phyloP scores from a whole-genome alignment of 1,140 invertebrate species.

The Onthophagus taurus region DNA sequence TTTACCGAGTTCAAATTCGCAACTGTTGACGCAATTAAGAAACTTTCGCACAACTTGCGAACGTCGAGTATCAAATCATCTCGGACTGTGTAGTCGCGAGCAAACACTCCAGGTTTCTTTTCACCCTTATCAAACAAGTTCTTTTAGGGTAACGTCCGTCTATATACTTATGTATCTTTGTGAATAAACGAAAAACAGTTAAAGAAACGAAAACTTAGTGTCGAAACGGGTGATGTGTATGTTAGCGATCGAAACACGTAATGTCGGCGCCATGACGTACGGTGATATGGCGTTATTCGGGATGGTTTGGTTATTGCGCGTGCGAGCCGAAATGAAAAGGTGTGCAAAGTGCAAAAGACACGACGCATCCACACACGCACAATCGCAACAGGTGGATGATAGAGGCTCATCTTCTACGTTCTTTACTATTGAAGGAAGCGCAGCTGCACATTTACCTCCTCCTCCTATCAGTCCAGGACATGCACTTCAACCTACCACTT shows the following conservation, averaged over 20 bases:
- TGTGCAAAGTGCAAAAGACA: conserved; percentile 58
- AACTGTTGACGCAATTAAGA: too few species aligned
- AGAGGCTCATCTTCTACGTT: conserved; percentile 38
- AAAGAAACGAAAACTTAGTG: too few species aligned
- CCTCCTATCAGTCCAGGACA: conserved; percentile 14
- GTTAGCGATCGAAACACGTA: conserved; percentile 7
- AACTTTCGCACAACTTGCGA: too few species aligned
- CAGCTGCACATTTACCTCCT: conserved; percentile 17
- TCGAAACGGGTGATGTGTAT: conserved; percentile 10
- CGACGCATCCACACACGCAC: conserved; percentile 31
- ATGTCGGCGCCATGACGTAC: conserved; percentile 26
- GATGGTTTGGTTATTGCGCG: conserved; percentile 70
- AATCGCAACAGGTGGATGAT: conserved; percentile 19
- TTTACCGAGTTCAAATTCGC: too few species aligned
- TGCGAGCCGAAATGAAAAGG: conserved; percentile 63
- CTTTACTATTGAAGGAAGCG: conserved; percentile 45
- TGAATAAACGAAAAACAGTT: too few species aligned
- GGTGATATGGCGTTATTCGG: conserved; percentile 68
- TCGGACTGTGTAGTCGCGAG: too few species aligned
- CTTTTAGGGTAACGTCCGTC: too few species aligned
- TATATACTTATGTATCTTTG: too few species aligned
- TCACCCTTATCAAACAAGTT: too few species aligned
- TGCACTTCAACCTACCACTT: conserved; percentile 40
- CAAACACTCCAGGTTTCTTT: too few species aligned
- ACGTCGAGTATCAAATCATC: too few species aligned